phyloP scores from a whole-genome alignment of 1,140 invertebrate species.

The Yoshiicerus persimilis region DNA sequence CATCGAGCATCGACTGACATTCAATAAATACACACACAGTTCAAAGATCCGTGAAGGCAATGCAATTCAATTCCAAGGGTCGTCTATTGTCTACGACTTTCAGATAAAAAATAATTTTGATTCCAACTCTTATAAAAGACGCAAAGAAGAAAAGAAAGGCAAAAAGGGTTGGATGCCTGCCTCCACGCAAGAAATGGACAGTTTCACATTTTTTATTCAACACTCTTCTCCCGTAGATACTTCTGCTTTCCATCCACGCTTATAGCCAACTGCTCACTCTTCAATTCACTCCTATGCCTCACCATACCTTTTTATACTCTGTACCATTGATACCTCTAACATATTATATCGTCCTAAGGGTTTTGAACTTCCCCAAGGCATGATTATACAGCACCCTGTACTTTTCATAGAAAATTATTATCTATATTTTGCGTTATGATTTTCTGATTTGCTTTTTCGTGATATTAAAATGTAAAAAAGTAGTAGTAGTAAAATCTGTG shows the following conservation, averaged over 20 bases:
- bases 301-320: not conserved
- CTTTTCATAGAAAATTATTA: too few relatives aligned
- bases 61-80: not conserved
- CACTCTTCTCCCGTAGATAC: not conserved
- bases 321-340: too few relatives aligned
- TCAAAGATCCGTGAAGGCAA: not conserved
- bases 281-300: not conserved
- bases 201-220: not conserved
- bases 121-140: not conserved
- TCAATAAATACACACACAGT: not conserved
- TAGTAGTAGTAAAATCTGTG: too few relatives aligned
- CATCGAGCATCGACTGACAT: not conserved
- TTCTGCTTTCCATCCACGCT: not conserved
- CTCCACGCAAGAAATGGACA: not conserved
- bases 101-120: constrained; percentile 2
- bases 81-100: not conserved
- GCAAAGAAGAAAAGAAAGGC: not conserved
- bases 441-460: too few relatives aligned
- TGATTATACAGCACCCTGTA: too few relatives aligned
- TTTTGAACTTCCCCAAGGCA: too few relatives aligned
- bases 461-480: too few relatives aligned
- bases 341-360: too few relatives aligned
- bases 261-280: too few relatives aligned
- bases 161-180: not conserved
- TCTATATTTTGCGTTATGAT: too few relatives aligned